These are phyloP conservation scores for Lumbricus terrestris DNA, from an alignment of 2,888 invertebrate genomes.

Conservation along the genomic window DNA sequence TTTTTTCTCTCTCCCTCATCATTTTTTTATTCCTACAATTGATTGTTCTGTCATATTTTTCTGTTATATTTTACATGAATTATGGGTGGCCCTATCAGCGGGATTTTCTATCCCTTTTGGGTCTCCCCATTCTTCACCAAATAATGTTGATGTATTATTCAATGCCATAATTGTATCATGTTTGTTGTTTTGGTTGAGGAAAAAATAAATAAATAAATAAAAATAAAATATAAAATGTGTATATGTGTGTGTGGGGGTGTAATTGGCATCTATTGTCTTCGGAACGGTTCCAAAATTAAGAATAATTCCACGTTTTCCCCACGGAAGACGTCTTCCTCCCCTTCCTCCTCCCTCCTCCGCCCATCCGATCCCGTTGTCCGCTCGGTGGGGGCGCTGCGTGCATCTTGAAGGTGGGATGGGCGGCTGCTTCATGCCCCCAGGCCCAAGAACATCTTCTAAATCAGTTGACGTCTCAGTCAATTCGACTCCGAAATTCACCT, in stretches of 20 bases:
- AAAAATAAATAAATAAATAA: too few species aligned
- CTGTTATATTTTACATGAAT: too few species aligned
- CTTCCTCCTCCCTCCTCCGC: background rate
- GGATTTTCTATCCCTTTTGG: too few species aligned
- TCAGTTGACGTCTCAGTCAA: background rate
- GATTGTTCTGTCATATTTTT: too few species aligned
- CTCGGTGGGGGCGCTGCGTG: background rate
- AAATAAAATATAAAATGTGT: too few species aligned
- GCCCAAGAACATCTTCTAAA: background rate
- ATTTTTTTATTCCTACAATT: too few species aligned
- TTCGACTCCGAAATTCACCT: background rate
- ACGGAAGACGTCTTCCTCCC: background rate
- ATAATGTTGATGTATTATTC: too few species aligned
- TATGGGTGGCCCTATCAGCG: too few species aligned
- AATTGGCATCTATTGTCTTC: background rate
- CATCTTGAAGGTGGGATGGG: background rate
- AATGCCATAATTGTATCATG: too few species aligned
- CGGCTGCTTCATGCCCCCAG: background rate
- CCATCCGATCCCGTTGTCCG: background rate
- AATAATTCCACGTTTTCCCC: background rate
- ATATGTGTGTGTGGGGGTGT: background rate
- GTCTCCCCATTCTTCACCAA: too few species aligned
- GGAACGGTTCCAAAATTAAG: background rate
- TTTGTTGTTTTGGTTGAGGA: too few species aligned
- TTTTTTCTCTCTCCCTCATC: too few species aligned